Evolutionary conservation across 2,797 vertebrate species (phyloP).

Genomic region (Channa striata): DNA sequence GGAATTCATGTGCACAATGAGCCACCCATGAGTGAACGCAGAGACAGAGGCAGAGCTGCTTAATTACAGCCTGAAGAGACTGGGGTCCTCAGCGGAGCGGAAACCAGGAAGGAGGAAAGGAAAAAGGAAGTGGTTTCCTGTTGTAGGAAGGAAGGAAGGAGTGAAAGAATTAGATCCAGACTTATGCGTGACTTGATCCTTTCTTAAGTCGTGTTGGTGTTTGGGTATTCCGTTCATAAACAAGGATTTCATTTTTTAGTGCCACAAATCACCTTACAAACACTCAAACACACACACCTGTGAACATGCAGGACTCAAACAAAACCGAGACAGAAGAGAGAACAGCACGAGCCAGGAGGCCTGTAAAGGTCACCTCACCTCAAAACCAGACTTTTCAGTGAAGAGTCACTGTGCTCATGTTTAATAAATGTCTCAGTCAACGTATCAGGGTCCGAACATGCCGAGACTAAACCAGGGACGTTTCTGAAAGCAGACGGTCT

Average conservation of each 20-base stretch:
- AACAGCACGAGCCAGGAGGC: constrained; percentile 23
- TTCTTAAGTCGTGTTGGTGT: background rate
- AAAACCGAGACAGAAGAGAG: constrained; percentile 6
- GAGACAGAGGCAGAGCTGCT: constrained; percentile 70
- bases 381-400: background rate
- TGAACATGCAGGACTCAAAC: constrained; percentile 13
- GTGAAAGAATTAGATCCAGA: constrained; percentile 12
- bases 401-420: too few relatives aligned
- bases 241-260: background rate
- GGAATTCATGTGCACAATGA: constrained; percentile 77
- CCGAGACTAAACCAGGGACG: too few relatives aligned
- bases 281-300: background rate
- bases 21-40: constrained; percentile 75
- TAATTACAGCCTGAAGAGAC: constrained; percentile 81
- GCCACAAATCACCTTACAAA: background rate
- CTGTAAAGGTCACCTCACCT: constrained; percentile 25
- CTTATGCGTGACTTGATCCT: background rate
- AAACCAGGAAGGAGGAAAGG: constrained; percentile 36
- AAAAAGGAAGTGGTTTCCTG: constrained; percentile 6
- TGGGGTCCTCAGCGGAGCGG: constrained; percentile 62
- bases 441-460: too few relatives aligned
- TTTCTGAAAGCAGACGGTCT: too few relatives aligned
- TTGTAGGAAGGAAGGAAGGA: constrained; percentile 10
- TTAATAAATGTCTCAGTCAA: too few relatives aligned
- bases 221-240: too few relatives aligned